Conservation (phyloP, 1,140 invertebrate species). For the Trypoxylus dichotomus region DNA sequence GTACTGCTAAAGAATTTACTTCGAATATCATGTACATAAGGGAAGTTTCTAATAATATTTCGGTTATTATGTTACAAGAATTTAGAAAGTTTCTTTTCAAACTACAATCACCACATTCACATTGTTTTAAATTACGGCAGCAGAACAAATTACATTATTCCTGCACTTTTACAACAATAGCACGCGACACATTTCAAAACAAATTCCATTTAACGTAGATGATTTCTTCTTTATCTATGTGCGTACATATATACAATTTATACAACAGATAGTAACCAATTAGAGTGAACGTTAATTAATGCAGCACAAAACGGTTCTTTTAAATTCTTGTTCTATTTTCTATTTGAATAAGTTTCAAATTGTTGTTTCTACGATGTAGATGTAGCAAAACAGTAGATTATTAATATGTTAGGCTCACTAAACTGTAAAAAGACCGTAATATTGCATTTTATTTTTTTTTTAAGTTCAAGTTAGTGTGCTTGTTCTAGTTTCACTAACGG, state of each 20-base stretch:
- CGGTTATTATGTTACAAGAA: background rate
- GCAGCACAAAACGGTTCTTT: background rate
- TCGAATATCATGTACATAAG: no score
- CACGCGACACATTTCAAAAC: background rate
- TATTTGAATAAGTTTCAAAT: background rate
- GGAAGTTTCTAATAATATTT: background rate
- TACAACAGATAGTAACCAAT: no score
- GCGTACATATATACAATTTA: no score
- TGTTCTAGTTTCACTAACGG: background rate
- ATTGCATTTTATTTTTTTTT: background rate
- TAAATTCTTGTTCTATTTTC: background rate
- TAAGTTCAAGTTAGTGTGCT: background rate
- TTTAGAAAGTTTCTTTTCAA: background rate
- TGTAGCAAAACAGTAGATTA: background rate
- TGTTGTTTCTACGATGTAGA: background rate
- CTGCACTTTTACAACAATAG: background rate
- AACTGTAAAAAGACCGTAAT: constrained; percentile 18
- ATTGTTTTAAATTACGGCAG: background rate
- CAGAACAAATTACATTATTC: background rate
- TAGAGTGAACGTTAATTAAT: background rate
- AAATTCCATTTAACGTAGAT: background rate
- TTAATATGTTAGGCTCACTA: background rate
- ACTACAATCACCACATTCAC: no score
- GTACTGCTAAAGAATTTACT: no score
- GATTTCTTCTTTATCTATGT: background rate